These are phyloP conservation scores for Aegypius monachus DNA, from an alignment of 2,113 vertebrate species.

Conservation along the genomic window DNA sequence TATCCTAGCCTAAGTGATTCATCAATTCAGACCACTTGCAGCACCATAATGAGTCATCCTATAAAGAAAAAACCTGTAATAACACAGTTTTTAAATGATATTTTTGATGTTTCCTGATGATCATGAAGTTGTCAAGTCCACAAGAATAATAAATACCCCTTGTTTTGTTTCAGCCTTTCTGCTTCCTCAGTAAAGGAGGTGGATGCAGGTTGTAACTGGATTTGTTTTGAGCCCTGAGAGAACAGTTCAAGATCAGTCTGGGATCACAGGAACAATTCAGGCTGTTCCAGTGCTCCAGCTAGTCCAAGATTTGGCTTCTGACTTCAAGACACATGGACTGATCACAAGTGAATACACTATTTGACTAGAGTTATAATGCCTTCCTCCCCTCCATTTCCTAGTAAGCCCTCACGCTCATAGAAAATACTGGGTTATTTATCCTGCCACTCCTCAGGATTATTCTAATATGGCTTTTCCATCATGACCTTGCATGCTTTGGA, in stretches of 20 bases:
- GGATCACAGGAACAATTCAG: not conserved
- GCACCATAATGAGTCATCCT: not conserved
- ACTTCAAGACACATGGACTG: not conserved
- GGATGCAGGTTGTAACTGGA: not conserved
- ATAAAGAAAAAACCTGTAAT: not conserved
- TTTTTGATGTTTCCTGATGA: not conserved
- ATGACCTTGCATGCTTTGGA: not conserved
- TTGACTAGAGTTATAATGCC: no score
- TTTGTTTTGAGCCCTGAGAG: not conserved
- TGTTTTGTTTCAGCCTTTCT: not conserved
- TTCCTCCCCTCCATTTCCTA: not conserved
- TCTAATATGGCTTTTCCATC: not conserved
- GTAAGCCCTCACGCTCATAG: fast-evolving
- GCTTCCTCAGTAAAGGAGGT: not conserved
- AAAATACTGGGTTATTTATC: not conserved
- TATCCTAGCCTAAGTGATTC: not conserved
- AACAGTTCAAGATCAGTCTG: not conserved
- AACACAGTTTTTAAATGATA: not conserved
- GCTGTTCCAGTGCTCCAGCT: not conserved
- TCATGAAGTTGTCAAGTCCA: not conserved
- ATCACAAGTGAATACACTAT: not conserved
- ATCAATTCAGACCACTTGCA: not conserved
- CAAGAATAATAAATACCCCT: fast-evolving
- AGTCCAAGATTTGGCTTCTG: not conserved
- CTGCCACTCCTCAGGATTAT: not conserved